Evolutionary conservation across 1,140 invertebrate species (phyloP).

Genomic region (Whitmania pigra): DNA sequence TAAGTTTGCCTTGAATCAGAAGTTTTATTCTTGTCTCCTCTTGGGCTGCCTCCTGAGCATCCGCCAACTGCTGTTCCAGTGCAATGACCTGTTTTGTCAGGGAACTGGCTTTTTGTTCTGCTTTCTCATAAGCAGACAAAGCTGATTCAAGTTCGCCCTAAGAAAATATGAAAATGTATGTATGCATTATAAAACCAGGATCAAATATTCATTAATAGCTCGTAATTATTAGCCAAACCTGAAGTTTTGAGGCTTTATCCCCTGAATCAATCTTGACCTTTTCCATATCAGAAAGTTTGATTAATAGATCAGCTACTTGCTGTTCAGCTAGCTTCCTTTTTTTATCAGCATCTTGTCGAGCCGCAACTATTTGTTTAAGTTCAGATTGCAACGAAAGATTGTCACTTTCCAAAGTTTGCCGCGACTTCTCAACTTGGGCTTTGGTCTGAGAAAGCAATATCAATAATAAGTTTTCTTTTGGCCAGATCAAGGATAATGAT

Average conservation of each 20-base stretch:
- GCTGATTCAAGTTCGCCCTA: slow-evolving; percentile 38
- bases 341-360: slow-evolving; percentile 75
- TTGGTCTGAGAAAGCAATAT: slow-evolving; percentile 47
- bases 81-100: slow-evolving; percentile 43
- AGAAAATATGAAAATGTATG: not conserved
- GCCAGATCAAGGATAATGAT: too few species aligned
- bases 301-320: slow-evolving; percentile 51
- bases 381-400: slow-evolving; percentile 84
- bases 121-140: slow-evolving; percentile 30
- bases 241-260: slow-evolving; percentile 52
- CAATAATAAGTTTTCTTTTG: too few species aligned
- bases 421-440: slow-evolving; percentile 69
- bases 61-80: slow-evolving; percentile 66
- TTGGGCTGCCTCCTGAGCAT: slow-evolving; percentile 67
- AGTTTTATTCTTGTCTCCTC: slow-evolving; percentile 91
- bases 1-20: slow-evolving; percentile 67
- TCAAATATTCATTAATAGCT: not conserved
- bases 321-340: slow-evolving; percentile 79
- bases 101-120: slow-evolving; percentile 34
- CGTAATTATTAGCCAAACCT: slow-evolving; percentile 31
- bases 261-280: slow-evolving; percentile 39
- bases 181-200: not conserved
- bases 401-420: slow-evolving; percentile 75
- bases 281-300: slow-evolving; percentile 47
- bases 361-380: slow-evolving; percentile 64